Conservation (phyloP, 2,113 vertebrate genomes). For the Sylvilagus bachmani region DNA sequence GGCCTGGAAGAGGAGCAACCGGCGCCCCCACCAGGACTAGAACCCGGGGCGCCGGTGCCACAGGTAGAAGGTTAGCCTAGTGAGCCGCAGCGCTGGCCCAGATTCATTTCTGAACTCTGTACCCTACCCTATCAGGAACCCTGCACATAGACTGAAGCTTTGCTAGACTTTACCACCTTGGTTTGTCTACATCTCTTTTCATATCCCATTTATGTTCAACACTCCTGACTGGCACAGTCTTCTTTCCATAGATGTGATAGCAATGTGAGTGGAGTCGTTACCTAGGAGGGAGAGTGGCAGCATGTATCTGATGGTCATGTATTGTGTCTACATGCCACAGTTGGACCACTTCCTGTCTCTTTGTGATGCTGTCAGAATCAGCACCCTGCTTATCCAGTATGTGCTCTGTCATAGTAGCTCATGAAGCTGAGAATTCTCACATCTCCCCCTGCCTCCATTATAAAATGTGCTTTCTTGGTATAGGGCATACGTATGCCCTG, state of each 20-base stretch:
- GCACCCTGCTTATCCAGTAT: no score
- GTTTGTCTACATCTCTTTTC: background rate
- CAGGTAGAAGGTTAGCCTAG: no score
- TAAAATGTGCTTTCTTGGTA: background rate
- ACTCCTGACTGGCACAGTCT: background rate
- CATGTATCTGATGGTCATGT: background rate
- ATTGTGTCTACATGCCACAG: background rate
- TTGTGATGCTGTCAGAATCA: background rate
- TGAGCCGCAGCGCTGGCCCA: no score
- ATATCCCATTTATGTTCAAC: background rate
- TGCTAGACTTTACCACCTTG: background rate
- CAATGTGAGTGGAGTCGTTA: background rate
- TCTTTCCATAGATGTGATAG: background rate
- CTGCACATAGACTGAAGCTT: background rate
- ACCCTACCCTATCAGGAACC: background rate
- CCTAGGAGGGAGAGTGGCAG: background rate
- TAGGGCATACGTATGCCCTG: background rate
- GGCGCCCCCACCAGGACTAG: no score
- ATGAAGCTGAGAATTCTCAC: background rate
- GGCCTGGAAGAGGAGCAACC: no score
- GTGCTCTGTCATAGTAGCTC: no score
- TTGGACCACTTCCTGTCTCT: background rate
- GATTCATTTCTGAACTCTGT: background rate
- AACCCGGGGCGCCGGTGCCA: no score
- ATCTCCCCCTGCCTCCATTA: background rate